Conservation (phyloP, 2,797 vertebrate species). For the Bovichtus variegatus region DNA sequence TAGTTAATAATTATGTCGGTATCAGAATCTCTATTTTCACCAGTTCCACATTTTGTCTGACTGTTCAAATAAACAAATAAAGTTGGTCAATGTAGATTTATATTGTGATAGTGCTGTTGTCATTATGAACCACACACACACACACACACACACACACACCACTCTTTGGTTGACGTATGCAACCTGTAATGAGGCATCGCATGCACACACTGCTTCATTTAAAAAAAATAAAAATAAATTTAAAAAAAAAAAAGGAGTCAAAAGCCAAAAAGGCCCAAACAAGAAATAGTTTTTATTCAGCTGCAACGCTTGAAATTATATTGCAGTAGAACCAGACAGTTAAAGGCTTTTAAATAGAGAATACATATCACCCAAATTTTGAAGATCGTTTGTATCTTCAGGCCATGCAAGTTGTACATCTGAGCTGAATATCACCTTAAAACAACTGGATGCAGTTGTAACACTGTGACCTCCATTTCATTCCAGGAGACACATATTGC, state of each 20-base stretch:
- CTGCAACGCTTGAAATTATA: background rate
- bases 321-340: background rate
- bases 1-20: slow-evolving; percentile 57
- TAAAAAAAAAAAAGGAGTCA: background rate
- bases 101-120: slow-evolving; percentile 2
- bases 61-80: slow-evolving; percentile 72
- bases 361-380: background rate
- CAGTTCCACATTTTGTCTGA: slow-evolving; percentile 66
- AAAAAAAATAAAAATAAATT: background rate
- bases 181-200: no score
- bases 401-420: background rate
- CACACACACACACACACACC: no score
- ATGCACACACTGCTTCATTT: background rate
- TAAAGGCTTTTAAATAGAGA: background rate
- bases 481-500: background rate
- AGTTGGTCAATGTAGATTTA: slow-evolving; percentile 67
- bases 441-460: background rate
- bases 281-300: background rate
- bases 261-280: background rate
- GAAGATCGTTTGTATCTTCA: background rate
- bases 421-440: background rate
- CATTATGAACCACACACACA: background rate
- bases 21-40: slow-evolving; percentile 73
- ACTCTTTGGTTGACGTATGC: no score
- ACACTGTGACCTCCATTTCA: background rate